Base-by-base conservation (phyloP, 2,888 invertebrate genomes). In the Cheilosia vernalis region DNA sequence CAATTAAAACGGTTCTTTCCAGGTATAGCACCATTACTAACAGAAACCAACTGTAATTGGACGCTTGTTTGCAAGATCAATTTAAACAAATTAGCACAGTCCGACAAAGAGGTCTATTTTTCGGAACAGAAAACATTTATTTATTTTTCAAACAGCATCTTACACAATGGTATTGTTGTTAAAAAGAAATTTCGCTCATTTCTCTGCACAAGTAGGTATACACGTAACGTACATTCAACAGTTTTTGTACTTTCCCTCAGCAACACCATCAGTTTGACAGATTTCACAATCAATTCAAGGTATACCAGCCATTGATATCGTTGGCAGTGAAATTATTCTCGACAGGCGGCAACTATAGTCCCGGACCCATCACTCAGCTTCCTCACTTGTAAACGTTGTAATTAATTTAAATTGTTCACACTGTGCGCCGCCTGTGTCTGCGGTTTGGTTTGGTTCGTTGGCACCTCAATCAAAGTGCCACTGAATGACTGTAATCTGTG, bases 391-490 rank as follows among this genome's bases (percentile, higher is more conserved):
- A 60, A 73, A 77, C 47, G 21, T 49, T 61, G 69, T 67, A 80
- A 87, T 87, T 87, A 87, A 83, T 77, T 84, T 79, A 79, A 83
- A 70, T 79, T 79, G 58, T 85, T 85, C 84, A 60, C 84, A 70
- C 84, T 55, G 69, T 58, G 73, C 79, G 66, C 73, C 73, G 61
- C 27, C 27, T 27, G 6, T 27, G 27, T 27, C 6, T 27, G 27
- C 27, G 27, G 27, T 49, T 58, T 53, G 33, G 19, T 64, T 58
- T 51, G 33, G n/a, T 53, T 76, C 60, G 80, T 76, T 76, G 74
- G 60, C 80, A 81, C 84, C 76, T 80, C 76, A 80, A 81, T 85
- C 84, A 72, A 66, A 76, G 80, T 76, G 80, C 80, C 84, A 70
- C 66, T 56, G 53, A 60, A 17, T 42, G 69, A 44, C 74, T 53